A percentile compares a stretch with the other conserved stretches of the same genome.
Conservation (phyloP, 2,797 vertebrate genomes). For the Perodicticus potto region DNA sequence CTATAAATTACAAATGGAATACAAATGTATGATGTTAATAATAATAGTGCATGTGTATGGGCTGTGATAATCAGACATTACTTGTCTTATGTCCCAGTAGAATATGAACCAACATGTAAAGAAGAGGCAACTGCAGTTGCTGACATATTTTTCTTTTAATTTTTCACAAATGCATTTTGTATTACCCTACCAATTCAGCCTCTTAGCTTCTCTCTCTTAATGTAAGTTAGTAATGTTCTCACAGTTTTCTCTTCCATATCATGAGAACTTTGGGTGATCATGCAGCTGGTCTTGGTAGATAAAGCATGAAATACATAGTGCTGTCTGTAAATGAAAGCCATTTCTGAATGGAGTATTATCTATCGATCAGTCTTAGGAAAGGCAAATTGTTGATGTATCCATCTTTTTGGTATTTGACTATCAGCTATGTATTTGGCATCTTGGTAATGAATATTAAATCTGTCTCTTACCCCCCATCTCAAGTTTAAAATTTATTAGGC, state of each 20-base stretch:
- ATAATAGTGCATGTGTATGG: neutral
- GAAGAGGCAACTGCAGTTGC: neutral
- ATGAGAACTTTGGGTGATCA: neutral
- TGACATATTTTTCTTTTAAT: neutral
- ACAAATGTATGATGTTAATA: constrained; percentile 2
- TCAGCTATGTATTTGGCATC: neutral
- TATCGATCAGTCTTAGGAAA: neutral
- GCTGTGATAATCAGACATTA: neutral
- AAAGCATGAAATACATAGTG: constrained; percentile 1
- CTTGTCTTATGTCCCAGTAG: neutral
- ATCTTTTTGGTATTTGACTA: neutral
- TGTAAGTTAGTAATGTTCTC: constrained; percentile 7
- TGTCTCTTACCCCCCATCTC: neutral
- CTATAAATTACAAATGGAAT: constrained; percentile 36
- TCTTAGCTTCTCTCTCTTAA: neutral
- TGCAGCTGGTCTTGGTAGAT: constrained; percentile 27
- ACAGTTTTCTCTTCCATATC: neutral
- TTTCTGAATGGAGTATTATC: neutral
- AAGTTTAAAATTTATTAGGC: constrained; percentile 53
- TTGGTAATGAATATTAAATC: neutral
- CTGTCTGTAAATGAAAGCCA: constrained; percentile 25
- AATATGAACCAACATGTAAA: neutral
- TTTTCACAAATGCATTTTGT: constrained; percentile 4
- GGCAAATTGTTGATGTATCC: neutral
- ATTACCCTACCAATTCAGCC: neutral